Base-by-base conservation (phyloP, 2,888 invertebrate genomes). In the Autographa gamma region DNA sequence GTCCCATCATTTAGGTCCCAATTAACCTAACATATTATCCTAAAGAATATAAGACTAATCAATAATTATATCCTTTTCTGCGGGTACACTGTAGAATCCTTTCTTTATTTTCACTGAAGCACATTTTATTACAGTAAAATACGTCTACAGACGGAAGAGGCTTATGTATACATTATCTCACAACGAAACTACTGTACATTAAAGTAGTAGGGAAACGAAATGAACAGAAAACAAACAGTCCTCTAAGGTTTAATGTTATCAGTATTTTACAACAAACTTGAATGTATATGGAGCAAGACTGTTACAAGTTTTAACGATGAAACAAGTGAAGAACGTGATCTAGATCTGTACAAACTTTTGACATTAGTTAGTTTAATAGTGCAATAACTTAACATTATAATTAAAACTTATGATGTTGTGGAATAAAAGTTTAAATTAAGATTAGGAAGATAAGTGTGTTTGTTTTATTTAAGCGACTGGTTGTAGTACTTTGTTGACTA, bases 321-420 rank as follows among this genome's bases (percentile, higher is more conserved):
- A 62, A 66, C n/a, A 65, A 67, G 48, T 13, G 31, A 41, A 41
- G 65, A 65, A 67, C 16, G 69, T 52, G 16, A 56, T 43, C 52
- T 56, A 67, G 38, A 52, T 54, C 64, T 62, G 13, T 52, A 11
- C 18, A 18, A 73, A 66, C 38, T 78, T 73, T 67, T 34, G 54
- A 59, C 38, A 62, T 61, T 69, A 77, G n/a, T 64, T 54, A 43
- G 31, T 54, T 41, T 66, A 41, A 69, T 54, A 41, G 54, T 41
- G 66, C 59, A 66, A 63, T 66, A 48, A 71, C 71, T 76, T 63
- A 65, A 31, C 18, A 54, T 59, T 43, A 19, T 31, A 31, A 34
- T 34, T 54, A 43, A 68, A 32, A 66, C 19, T 56, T 56, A 19
- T 56, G 19, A 59, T 58, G 25, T 38, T 25, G 41, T 59, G 52